Base-by-base conservation (phyloP, 2,113 vertebrate species). In the Monopterus albus region DNA sequence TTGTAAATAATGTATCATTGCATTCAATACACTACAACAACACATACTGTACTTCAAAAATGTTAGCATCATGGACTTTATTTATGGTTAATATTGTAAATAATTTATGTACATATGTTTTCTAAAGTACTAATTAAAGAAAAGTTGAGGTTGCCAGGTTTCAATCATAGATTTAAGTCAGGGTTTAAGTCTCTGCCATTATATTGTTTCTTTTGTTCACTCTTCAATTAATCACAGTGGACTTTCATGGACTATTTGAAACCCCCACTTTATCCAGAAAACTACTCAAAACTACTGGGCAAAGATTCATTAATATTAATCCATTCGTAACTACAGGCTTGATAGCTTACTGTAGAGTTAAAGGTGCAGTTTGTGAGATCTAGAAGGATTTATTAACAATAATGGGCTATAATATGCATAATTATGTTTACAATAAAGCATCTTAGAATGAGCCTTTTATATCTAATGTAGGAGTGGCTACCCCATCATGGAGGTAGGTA, bases 1-100 rank as follows among this genome's bases (percentile, higher is more conserved):
- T 39, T 45, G n/a, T 68, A 60, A 75, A 72, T 78, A 46, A 71
- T 71, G 28, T 31, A 66, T 42, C 8, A 65, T 21, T 49, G 18
- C 36, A 43, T 29, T 4, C 23, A 15, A 28, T 39, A 11, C 26
- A 29, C 43, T 8, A 28, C 6, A 39, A 3, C 12, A n/a, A 49
- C 21, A 43, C 2, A 25, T 5, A 13, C 2, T 29, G n/a, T n/a
- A 25, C n/a, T n/a, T n/a, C n/a, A n/a, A n/a, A n/a, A n/a, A n/a
- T n/a, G 25, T 11, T 31, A 15, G 3, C 25, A 62, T 11, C 13
- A 57, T n/a, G n/a, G n/a, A 43, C 23, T 51, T 23, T 31, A 29
- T 12, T 47, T 26, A 10, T 13, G 8, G 3, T 23, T 64, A 25
- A 56, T 39, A n/a, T n/a, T n/a, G n/a, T n/a, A 42, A 49, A 57